phyloP scores from a whole-genome alignment of 2,797 vertebrate genomes.

The Acanthopagrus latus region DNA sequence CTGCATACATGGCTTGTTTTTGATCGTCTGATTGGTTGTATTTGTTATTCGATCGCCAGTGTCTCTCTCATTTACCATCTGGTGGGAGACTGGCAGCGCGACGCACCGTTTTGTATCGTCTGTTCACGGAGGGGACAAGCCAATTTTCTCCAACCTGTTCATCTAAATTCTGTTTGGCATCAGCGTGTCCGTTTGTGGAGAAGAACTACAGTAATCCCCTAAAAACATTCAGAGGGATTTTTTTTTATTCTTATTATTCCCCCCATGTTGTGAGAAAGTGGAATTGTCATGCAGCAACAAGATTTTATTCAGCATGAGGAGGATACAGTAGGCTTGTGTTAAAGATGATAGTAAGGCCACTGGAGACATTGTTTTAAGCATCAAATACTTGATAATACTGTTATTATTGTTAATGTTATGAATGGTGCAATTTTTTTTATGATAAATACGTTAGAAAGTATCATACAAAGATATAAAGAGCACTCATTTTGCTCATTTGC shows the following conservation, averaged over 20 bases:
- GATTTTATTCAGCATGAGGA: constrained; percentile 20
- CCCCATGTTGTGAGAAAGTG: constrained; percentile 26
- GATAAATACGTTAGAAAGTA: not conserved
- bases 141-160: constrained; percentile 75
- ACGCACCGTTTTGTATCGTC: constrained; percentile 68
- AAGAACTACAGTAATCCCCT: constrained; percentile 51
- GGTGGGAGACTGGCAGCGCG: constrained; percentile 75
- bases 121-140: constrained; percentile 67
- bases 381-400: constrained; percentile 10
- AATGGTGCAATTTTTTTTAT: constrained; percentile 1
- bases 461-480: not conserved
- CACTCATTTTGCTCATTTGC: not conserved
- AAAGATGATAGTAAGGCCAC: constrained; percentile 24
- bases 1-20: constrained; percentile 73
- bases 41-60: constrained; percentile 75
- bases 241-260: constrained; percentile 15
- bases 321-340: constrained; percentile 13
- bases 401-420: not conserved
- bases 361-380: not conserved
- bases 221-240: constrained; percentile 43
- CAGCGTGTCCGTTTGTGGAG: constrained; percentile 37
- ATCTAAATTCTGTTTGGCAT: constrained; percentile 65
- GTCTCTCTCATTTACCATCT: constrained; percentile 82
- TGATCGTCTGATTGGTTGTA: constrained; percentile 71
- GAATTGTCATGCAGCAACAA: constrained; percentile 17